Base-by-base conservation (phyloP, 2,797 vertebrate genomes). In the Gymnothorax javanicus region DNA sequence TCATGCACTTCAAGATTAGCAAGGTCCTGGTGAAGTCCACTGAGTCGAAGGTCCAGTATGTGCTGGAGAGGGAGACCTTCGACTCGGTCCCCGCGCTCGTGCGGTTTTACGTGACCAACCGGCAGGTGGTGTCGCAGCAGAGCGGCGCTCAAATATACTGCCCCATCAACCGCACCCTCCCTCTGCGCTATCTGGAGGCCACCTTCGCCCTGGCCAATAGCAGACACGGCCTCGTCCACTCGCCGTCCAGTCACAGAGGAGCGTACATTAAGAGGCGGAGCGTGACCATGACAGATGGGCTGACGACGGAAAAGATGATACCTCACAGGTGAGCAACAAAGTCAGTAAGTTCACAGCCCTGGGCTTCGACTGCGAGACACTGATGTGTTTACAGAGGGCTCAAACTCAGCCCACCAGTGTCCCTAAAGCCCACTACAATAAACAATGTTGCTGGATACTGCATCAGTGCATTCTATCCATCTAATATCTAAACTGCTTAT, bases 181-280 rank as follows among this genome's bases (percentile, higher is more conserved):
- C 99, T 0, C 95, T 99, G 92, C 97, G 98, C 58, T 99, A 99
- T 95, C 95, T 99, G 94, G 99, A 99, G 89, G 99, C 99, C 92
- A 99, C 97, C 87, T 99, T 99, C 0, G 96, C 98, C 85, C 95
- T 99, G 86, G 94, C 96, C 88, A 96, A 93, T 0, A 93, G 96
- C 82, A 98, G 98, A 89, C 96, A 97, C 0, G 94, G 97, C 73
- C 91, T 95, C 2, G 82, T 96, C 12, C 95, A 96, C 91, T 97
- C 97, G 54, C 97, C 98, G 0, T 93, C 97, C 56, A 93, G 93
- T 81, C 96, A 97, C 94, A 97, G 98, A 90, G 97, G 97, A 58
- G 96, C 97, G 0, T 97, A 99, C 94, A 99, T 99, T 94, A 99
- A 99, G 92, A 96, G 98, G 67, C 94, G 98, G 87, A 99, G 98